These are phyloP conservation scores for Heliornis fulica DNA, from an alignment of 2,113 vertebrate genomes.

Conservation along the genomic window DNA sequence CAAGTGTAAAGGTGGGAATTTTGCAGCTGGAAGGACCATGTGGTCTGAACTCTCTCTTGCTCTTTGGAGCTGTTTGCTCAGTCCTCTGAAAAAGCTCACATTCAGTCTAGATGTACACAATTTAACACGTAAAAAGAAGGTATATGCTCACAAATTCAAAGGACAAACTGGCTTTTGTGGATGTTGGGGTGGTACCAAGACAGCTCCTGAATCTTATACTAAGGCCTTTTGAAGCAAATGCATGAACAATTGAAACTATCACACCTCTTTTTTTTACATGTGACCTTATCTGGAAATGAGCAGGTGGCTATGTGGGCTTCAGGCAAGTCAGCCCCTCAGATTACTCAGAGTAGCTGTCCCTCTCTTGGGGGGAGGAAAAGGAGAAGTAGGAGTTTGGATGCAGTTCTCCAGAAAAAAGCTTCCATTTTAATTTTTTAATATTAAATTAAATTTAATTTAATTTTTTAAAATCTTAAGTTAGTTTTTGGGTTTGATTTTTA, in stretches of 20 bases:
- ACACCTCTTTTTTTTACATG: background rate
- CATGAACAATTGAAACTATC: background rate
- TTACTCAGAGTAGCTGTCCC: background rate
- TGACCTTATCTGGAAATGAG: background rate
- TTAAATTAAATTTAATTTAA: too few relatives aligned
- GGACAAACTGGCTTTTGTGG: background rate
- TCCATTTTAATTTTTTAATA: background rate
- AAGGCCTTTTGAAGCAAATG: background rate
- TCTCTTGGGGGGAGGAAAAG: background rate
- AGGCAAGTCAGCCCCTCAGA: background rate
- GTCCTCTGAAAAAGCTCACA: background rate
- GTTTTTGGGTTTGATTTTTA: too few relatives aligned
- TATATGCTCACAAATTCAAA: background rate
- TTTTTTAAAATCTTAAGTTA: too few relatives aligned
- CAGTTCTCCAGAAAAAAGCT: background rate
- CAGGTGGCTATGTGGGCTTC: background rate
- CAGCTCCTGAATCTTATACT: background rate
- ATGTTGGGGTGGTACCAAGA: background rate
- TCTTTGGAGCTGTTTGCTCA: background rate
- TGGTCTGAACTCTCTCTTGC: background rate
- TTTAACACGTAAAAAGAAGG: background rate
- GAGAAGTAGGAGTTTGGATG: background rate
- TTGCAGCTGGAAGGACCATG: background rate
- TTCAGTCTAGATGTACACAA: background rate
- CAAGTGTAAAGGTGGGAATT: background rate